These are phyloP conservation scores for Nasua narica DNA, from an alignment of 2,797 vertebrate genomes.

Conservation along the genomic window DNA sequence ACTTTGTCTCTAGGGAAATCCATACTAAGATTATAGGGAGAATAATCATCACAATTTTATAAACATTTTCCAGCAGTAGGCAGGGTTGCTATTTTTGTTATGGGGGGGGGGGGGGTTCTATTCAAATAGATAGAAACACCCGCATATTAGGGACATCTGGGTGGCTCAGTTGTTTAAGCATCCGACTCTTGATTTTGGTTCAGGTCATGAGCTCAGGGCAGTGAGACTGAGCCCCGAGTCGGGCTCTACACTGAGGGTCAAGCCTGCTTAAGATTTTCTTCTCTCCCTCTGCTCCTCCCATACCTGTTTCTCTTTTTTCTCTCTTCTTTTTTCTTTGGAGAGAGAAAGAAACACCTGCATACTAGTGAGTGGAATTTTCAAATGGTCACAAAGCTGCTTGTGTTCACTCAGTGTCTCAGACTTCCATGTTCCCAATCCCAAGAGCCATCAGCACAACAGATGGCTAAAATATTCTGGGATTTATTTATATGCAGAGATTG, in stretches of 20 bases:
- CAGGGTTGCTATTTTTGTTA: neutral
- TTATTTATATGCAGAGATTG: slow-evolving; percentile 58
- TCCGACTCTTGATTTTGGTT: neutral
- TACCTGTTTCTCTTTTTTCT: neutral
- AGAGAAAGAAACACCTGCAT: neutral
- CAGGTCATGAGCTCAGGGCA: neutral
- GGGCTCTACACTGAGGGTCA: neutral
- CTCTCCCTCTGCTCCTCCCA: neutral
- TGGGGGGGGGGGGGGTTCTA: neutral
- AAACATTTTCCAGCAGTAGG: neutral
- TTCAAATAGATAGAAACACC: neutral
- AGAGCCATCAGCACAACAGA: slow-evolving; percentile 31
- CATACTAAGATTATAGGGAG: neutral
- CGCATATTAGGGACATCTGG: neutral
- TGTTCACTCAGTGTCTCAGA: neutral
- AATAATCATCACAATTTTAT: neutral
- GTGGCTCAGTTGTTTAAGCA: neutral
- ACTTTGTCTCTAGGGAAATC: neutral
- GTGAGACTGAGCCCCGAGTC: neutral
- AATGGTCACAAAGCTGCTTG: neutral
- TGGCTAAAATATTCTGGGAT: slow-evolving; percentile 36
- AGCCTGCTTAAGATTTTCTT: neutral
- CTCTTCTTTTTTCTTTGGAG: neutral
- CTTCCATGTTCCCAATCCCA: neutral
- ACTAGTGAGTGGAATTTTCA: neutral